phyloP scores from a whole-genome alignment of 2,113 vertebrate genomes.

The Himantopus leucocephalus region DNA sequence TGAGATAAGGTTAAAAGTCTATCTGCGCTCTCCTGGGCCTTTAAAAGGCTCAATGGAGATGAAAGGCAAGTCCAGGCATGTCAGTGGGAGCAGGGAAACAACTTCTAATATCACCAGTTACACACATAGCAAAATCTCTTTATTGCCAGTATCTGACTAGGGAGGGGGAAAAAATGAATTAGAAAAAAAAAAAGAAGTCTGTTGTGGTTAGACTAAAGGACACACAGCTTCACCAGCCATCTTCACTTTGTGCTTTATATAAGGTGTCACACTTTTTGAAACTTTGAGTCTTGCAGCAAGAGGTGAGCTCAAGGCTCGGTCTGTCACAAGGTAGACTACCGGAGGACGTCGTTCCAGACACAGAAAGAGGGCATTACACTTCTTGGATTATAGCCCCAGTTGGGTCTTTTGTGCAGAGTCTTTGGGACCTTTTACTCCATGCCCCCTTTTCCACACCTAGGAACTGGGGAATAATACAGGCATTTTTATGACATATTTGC shows the following conservation, averaged over 20 bases:
- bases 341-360: background rate
- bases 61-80: background rate
- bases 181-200: background rate
- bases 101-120: background rate
- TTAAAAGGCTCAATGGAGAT: background rate
- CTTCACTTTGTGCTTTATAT: background rate
- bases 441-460: background rate
- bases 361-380: background rate
- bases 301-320: background rate
- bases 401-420: background rate
- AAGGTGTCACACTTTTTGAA: slow-evolving; percentile 15
- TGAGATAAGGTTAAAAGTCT: background rate
- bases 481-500: background rate
- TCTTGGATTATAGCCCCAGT: rapidly evolving
- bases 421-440: background rate
- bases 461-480: background rate
- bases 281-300: background rate
- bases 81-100: background rate
- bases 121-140: background rate
- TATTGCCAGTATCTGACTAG: background rate
- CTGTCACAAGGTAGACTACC: background rate
- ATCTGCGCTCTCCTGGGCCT: background rate
- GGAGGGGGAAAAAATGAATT: background rate
- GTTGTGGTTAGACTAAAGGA: background rate
- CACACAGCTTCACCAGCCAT: background rate